Evolutionary conservation across 2,888 invertebrate genomes (phyloP).

Genomic region (Hermaeophaga mercurialis): DNA sequence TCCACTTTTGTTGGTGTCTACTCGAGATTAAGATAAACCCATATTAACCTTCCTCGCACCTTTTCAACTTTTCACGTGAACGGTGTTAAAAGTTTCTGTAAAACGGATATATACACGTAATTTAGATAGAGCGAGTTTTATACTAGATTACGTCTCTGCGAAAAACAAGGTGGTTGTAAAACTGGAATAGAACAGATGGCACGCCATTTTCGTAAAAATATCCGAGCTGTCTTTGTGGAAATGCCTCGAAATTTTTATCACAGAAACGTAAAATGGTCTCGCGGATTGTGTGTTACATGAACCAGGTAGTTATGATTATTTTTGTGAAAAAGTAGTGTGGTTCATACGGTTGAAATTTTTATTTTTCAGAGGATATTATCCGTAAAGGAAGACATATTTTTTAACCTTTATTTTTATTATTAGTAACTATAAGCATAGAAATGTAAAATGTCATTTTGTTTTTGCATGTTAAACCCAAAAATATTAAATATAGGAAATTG

Average conservation of each 20-base stretch:
- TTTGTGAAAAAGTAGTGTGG: slow-evolving; percentile 9
- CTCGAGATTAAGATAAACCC: slow-evolving; percentile 19
- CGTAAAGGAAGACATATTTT: no score
- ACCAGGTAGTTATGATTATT: slow-evolving; percentile 14
- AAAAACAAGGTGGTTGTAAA: slow-evolving; percentile 14
- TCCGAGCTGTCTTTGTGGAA: neutral
- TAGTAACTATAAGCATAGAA: no score
- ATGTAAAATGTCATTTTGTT: no score
- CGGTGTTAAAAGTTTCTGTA: slow-evolving; percentile 23
- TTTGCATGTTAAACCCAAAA: no score
- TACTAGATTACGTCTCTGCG: slow-evolving; percentile 27
- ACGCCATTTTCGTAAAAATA: slow-evolving; percentile 9
- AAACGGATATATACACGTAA: slow-evolving; percentile 25
- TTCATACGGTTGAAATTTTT: slow-evolving; percentile 2
- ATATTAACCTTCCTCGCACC: slow-evolving; percentile 19
- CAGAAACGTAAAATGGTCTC: neutral
- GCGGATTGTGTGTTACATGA: slow-evolving; percentile 13
- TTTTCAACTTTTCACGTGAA: slow-evolving; percentile 5
- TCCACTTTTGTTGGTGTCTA: slow-evolving; percentile 15
- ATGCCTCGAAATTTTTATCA: slow-evolving; percentile 17
- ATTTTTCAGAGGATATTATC: no score
- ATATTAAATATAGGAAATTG: no score
- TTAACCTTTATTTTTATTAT: no score
- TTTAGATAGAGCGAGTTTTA: slow-evolving; percentile 28
- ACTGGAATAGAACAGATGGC: slow-evolving; percentile 22